Base-by-base conservation (phyloP, 2,797 vertebrate species). In the Micropoecilia bifurca region DNA sequence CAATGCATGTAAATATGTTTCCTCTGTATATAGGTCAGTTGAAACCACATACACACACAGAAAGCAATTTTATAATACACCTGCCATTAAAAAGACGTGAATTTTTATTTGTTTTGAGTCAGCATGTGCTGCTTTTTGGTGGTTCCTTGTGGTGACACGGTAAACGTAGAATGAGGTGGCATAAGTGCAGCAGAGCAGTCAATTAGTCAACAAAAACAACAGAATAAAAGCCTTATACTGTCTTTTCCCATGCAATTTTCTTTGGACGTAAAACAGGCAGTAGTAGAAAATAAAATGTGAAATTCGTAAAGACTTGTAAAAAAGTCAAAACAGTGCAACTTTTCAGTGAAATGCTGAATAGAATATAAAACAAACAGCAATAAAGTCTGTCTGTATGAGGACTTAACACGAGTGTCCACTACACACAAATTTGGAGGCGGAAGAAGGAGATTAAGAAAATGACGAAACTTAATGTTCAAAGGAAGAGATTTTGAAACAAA, bases 401-500 rank as follows among this genome's bases (percentile, higher is more conserved):
- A 39, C 18, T 74, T 41, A 71, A 61, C 57, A 41, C 74, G 22
- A 50, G 14, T 33, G 6, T 46, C 72, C 59, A 43, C 50, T 39
- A 47, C 74, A 30, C 39, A 74, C 46, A 80, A 20, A 84, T 82
- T 6, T 8, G 71, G 71, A 69, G 39, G 9, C 63, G 79, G 46
- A 43, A 55, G 57, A 80, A 55, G 57, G 76, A 57, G 45, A 83
- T 75, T 3, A 45, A 82, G 8, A 73, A 57, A 77, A 72, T 77
- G 55, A 6, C 75, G 28, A 80, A 41, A 76, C n/a, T 36, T 76
- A 48, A 83, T 72, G 66, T 72, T 87, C 43, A 55, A 74, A 48
- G 80, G 79, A 30, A 72, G 55, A 66, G 74, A 71, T 76, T 81
- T 75, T 81, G 6, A 82, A 88, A 78, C 57, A 81, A 83, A 77